A percentile compares a stretch with the other conserved stretches of the same genome.
These are phyloP conservation scores for Tragulus kanchil DNA, from an alignment of 2,113 vertebrate genomes.

Conservation along the genomic window DNA sequence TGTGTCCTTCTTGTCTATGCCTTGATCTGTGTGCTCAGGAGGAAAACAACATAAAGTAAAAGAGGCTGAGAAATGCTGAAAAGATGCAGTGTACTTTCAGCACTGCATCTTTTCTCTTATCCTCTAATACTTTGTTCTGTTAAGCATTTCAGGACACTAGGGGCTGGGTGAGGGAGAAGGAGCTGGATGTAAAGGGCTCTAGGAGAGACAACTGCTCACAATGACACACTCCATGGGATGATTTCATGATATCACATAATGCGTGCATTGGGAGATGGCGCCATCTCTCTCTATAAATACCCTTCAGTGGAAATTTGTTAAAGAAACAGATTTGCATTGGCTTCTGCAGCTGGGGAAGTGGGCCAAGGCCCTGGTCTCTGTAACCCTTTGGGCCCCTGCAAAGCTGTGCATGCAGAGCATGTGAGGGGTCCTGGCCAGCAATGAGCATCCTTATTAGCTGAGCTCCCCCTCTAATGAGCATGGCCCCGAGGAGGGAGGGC, in stretches of 20 bases:
- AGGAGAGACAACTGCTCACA: neutral
- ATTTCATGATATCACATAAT: neutral
- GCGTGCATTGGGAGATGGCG: neutral
- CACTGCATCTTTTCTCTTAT: neutral
- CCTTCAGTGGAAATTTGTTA: neutral
- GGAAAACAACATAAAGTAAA: neutral
- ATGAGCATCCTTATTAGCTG: constrained; percentile 59
- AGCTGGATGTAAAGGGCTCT: neutral
- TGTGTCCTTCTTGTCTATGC: neutral
- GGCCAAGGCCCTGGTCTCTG: neutral
- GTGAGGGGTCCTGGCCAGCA: constrained; percentile 37
- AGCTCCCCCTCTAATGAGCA: constrained; percentile 73
- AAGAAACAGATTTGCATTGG: neutral
- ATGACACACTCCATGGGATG: neutral
- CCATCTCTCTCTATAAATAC: constrained; percentile 27
- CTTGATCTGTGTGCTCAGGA: neutral
- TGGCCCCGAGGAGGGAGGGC: neutral
- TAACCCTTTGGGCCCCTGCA: neutral
- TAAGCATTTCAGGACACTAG: neutral
- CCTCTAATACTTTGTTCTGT: neutral
- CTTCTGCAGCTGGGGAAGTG: neutral
- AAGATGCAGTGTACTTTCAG: no score
- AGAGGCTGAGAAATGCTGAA: neutral
- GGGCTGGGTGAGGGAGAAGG: neutral
- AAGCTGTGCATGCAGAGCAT: neutral